Base-by-base conservation (phyloP, 2,888 invertebrate genomes). In the Limenitis arthemis region DNA sequence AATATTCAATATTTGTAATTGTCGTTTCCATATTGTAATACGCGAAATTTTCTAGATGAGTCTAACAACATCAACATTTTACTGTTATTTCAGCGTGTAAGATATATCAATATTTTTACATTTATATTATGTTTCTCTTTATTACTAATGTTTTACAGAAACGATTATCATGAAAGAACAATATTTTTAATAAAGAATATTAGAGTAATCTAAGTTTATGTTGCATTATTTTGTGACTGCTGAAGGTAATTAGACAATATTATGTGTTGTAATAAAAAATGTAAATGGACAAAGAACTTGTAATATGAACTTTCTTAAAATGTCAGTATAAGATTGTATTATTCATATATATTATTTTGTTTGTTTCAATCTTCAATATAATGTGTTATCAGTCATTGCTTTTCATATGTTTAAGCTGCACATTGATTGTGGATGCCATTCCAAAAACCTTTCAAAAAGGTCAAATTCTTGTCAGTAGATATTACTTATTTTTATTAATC, bases 391-490 rank as follows among this genome's bases (percentile, higher is more conserved):
- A 51, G 51, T 56, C 49, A 58, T 56, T 59, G 52, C 56, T 59
- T 60, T 56, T 58, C 59, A 49, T 62, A 61, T 69, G 70, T 55
- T 59, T 60, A 55, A 59, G 63, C 61, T 67, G 62, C 66, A 67
- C 62, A 64, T 68, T 66, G 59, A 59, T 70, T 72, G 77, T 69
- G 77, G 71, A 79, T 80, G 82, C 85, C 85, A 85, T 85, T 82
- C 82, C 85, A 81, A 74, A 56, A 73, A 69, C 82, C 82, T 85
- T 85, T 82, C 47, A 70, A 80, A 84, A 84, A 84, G 85, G 84
- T 80, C 72, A 68, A 74, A 79, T 79, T 85, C 85, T 85, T 85
- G 85, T 85, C 85, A 85, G 80, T 85, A 85, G 86, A 68, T 79
- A 63, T 81, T 77, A 76, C 61, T 64, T 74, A 70, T 73, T 72